Conservation (phyloP, 2,113 vertebrate species). For the Paratilapia polleni region DNA sequence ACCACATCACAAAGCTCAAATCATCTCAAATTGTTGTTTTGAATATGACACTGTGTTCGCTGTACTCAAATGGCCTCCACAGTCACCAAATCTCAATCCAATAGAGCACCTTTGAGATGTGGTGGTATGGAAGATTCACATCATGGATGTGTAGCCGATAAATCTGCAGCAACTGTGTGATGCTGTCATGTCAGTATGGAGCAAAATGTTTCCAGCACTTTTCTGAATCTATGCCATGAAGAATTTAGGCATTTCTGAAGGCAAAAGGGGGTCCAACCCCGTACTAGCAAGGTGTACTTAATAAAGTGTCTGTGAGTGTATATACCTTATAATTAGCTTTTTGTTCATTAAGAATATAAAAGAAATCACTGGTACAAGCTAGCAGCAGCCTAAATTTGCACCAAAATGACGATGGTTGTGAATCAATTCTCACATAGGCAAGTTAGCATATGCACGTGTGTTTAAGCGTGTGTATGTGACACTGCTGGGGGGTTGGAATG, state of each 20-base stretch:
- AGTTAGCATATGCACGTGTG: not conserved
- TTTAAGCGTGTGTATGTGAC: not conserved
- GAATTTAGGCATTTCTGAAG: not conserved
- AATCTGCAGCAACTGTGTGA: not conserved
- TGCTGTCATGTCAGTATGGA: fast-evolving
- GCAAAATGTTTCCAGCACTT: not conserved
- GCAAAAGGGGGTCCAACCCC: not conserved
- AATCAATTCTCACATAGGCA: not conserved
- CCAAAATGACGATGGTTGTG: not conserved
- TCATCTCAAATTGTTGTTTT: too few species aligned
- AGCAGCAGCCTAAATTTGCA: not conserved
- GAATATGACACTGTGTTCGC: too few species aligned
- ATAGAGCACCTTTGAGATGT: too few species aligned
- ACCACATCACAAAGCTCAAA: too few species aligned
- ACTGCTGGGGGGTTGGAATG: conserved; percentile 68
- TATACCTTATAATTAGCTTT: not conserved
- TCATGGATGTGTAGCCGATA: not conserved
- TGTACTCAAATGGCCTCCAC: too few species aligned
- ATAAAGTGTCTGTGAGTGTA: not conserved
- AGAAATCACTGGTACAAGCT: not conserved
- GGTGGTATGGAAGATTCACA: too few species aligned
- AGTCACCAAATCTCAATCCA: too few species aligned
- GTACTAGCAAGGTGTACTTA: not conserved
- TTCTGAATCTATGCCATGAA: not conserved
- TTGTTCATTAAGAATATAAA: not conserved